phyloP scores from a whole-genome alignment of 1,140 invertebrate genomes.

The Pissodes strobi region DNA sequence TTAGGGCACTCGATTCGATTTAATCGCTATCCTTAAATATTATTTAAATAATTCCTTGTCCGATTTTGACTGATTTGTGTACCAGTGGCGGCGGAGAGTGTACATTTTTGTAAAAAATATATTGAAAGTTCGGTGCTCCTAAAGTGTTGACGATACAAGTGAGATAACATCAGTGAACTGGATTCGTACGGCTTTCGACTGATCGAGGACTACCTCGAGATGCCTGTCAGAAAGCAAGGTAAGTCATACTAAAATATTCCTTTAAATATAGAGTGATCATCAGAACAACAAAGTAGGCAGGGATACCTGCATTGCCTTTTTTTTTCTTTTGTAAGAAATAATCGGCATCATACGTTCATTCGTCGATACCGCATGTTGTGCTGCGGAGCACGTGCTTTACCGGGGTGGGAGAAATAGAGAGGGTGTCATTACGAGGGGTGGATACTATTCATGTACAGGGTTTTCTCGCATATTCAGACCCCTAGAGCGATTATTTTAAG shows the following conservation, averaged over 20 bases:
- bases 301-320: neutral
- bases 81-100: neutral
- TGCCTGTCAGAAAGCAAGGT: slow-evolving; percentile 23
- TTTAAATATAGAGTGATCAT: neutral
- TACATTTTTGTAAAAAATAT: no score
- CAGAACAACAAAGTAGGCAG: neutral
- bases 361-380: neutral
- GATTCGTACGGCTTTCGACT: slow-evolving; percentile 22
- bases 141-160: neutral
- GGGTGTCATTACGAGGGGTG: neutral
- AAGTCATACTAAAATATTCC: neutral
- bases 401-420: neutral
- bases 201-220: slow-evolving; percentile 25
- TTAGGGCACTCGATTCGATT: slow-evolving; percentile 6
- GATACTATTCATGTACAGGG: no score
- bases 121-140: neutral
- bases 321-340: neutral
- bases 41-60: neutral
- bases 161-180: slow-evolving; percentile 11
- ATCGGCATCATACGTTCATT: neutral
- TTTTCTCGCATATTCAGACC: no score
- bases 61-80: neutral
- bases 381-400: neutral
- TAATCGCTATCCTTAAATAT: neutral
- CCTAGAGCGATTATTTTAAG: no score